Conservation (phyloP, 2,888 invertebrate genomes). For the Leptothorax acervorum region DNA sequence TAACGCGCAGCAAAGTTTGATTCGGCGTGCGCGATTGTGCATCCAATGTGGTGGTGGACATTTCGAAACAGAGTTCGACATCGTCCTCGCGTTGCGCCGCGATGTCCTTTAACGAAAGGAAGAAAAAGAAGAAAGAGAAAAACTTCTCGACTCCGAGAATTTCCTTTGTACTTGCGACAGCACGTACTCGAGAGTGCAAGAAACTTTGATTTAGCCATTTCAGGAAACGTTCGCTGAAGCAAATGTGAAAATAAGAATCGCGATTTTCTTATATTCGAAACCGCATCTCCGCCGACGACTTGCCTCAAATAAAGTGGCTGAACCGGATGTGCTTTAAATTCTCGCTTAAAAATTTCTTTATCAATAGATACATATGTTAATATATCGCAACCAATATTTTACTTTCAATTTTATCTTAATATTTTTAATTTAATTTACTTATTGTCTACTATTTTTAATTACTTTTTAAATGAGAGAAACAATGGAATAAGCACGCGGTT, state of each 20-base stretch:
- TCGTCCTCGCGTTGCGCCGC: background rate
- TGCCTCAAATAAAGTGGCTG: background rate
- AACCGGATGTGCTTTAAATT: background rate
- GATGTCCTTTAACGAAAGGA: background rate
- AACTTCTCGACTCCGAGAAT: background rate
- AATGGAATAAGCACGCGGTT: background rate
- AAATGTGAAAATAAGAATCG: background rate
- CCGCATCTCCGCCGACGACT: background rate
- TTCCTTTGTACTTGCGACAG: background rate
- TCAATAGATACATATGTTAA: background rate
- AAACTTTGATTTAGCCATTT: background rate
- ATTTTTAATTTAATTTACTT: background rate
- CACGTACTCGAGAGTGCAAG: background rate
- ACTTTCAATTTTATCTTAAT: background rate
- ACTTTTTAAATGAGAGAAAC: background rate
- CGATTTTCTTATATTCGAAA: background rate
- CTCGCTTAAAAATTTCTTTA: background rate
- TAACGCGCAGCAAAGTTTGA: too few relatives aligned
- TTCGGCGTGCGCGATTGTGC: too few relatives aligned
- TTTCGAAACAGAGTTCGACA: slow-evolving; percentile 50
- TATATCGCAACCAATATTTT: background rate
- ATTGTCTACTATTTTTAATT: background rate
- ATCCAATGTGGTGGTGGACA: too few relatives aligned
- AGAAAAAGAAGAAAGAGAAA: background rate
- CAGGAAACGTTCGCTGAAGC: background rate